Percentiles rank a stretch among this genome's conserved stretches.
These are phyloP conservation scores for Sebastes reedi DNA, from an alignment of 2,797 vertebrate genomes.

Conservation along the genomic window DNA sequence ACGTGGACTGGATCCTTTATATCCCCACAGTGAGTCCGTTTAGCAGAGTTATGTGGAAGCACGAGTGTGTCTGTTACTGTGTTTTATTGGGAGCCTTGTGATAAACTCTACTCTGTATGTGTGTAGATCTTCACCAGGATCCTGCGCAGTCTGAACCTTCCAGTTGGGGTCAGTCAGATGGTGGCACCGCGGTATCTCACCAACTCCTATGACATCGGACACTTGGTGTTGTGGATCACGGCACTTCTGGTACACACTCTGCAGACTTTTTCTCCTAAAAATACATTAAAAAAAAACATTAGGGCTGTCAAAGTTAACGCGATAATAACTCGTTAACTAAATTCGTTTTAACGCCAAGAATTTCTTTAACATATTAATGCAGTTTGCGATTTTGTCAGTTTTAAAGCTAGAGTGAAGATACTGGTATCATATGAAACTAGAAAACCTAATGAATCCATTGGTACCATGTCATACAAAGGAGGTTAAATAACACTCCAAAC, in stretches of 20 bases:
- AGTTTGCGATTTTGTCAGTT: no score
- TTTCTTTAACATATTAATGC: no score
- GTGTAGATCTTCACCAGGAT: conserved; percentile 95
- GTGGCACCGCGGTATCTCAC: conserved; percentile 92
- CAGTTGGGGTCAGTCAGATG: conserved; percentile 95
- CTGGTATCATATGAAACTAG: no score
- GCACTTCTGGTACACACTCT: conserved; percentile 89
- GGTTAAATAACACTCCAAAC: no score
- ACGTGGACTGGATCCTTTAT: conserved; percentile 94
- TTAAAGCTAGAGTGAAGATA: no score
- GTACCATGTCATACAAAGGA: no score
- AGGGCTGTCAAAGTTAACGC: no score
- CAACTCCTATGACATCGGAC: conserved; percentile 94
- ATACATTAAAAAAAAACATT: not conserved
- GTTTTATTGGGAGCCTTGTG: conserved; percentile 9
- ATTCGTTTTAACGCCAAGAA: no score
- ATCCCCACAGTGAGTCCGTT: conserved; percentile 90
- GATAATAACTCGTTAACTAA: no score
- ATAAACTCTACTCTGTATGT: not conserved
- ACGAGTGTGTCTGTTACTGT: conserved; percentile 17
- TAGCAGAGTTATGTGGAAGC: conserved; percentile 14
- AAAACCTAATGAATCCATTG: no score
- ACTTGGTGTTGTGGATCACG: conserved; percentile 96
- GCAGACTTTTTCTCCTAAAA: not conserved
- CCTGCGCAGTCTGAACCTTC: conserved; percentile 95